Evolutionary conservation across 2,797 vertebrate genomes (phyloP), one percentile per base, ranked within the genome.

Genomic region (Astyanax mexicanus): DNA sequence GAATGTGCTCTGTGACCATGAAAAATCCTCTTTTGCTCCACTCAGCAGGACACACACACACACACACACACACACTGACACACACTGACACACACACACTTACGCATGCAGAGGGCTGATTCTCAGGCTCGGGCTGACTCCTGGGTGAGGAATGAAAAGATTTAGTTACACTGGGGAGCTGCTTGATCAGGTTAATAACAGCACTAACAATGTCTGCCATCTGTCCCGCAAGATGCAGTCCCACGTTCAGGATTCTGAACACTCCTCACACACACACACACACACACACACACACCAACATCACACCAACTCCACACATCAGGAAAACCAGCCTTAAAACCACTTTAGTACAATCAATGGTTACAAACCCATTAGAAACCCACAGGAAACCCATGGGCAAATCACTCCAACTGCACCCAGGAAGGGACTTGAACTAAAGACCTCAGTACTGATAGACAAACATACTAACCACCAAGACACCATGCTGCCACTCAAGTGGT

Each of bases 1-100:
- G 65, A 71, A 73, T 74, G 76, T 69, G 44, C 29, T 69, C 76
- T 57, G 52, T 83, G 79, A 76, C 76, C 79, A 68, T 83, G 76
- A 83, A 77, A 77, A 74, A 78, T 73, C 69, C 76, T 64, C 66
- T n/a, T 78, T 76, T 65, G 72, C 71, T 78, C 72, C 38, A 11
- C 73, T 67, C 70, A 77, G 76, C 72, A 57, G 54, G 72, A 75
- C 69, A 52, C 42, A 9, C 37, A 65, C 64, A 73, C 61, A 54
- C 60, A 54, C 23, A 42, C 58, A 37, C 37, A 45, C 25, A 60
- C 4, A 40, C 21, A 47, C 55, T 32, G 44, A 69, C 52, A 40
- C n/a, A 12, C 35, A 17, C 27, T 47, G 27, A 27, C 12, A 7
- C n/a, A 58, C 17, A 17, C 44, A 9, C 12, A 35, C 25, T n/a